Evolutionary conservation across 2,113 vertebrate species (phyloP).

Genomic region (Entomyzon cyanotis): DNA sequence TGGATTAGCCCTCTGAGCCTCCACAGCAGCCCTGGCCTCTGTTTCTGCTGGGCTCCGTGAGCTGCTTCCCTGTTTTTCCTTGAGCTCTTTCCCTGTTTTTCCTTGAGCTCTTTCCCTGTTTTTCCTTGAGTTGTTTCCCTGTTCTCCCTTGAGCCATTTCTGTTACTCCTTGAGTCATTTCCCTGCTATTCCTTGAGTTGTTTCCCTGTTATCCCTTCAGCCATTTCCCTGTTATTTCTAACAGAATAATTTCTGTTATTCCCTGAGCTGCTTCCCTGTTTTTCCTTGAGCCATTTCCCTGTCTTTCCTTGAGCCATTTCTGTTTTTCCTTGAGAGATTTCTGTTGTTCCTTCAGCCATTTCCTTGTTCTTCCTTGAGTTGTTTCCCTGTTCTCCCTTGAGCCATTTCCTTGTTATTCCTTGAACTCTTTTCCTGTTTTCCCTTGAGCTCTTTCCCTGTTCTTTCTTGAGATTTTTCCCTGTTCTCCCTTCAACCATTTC

Average conservation of each 20-base stretch:
- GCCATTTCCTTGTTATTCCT: neutral
- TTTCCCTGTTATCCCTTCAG: neutral
- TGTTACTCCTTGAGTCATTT: neutral
- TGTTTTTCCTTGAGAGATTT: neutral
- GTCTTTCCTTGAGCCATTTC: no score
- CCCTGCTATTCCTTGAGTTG: neutral
- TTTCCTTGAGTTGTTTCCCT: fast-evolving
- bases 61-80: neutral
- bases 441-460: fast-evolving
- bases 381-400: neutral
- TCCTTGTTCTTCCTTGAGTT: neutral
- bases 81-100: neutral
- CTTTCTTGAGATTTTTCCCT: neutral
- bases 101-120: neutral
- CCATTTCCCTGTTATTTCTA: neutral
- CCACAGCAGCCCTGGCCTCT: neutral
- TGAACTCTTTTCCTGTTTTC: fast-evolving
- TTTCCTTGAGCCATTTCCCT: neutral
- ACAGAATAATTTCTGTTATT: no score
- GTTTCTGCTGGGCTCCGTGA: neutral
- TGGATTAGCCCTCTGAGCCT: fast-evolving
- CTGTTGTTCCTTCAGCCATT: neutral
- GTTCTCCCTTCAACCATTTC: neutral
- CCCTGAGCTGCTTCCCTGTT: neutral
- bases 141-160: fast-evolving